Conservation (phyloP, 2,888 invertebrate species). For the Vesta saturnalis region DNA sequence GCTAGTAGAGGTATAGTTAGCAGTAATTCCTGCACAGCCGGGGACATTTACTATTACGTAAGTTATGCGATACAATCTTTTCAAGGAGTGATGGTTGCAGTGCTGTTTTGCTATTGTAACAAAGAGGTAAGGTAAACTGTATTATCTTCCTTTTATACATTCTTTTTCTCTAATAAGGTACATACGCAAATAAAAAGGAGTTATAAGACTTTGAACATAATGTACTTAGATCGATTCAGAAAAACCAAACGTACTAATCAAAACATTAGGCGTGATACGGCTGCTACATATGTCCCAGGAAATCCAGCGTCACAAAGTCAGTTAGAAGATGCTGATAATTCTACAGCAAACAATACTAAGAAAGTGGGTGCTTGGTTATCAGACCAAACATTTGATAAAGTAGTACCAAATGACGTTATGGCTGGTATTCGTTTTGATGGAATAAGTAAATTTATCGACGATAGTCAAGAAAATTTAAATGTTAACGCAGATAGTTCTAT, state of each 20-base stretch:
- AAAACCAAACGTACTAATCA: not conserved
- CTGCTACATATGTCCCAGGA: slow-evolving; percentile 11
- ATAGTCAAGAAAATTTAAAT: slow-evolving; percentile 10
- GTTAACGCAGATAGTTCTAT: not conserved
- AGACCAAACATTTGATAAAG: not conserved
- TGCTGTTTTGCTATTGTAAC: slow-evolving; percentile 74
- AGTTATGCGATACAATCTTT: slow-evolving; percentile 69
- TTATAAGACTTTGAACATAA: slow-evolving; percentile 47
- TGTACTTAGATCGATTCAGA: slow-evolving; percentile 44
- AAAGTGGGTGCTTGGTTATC: slow-evolving; percentile 16
- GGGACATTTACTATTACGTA: slow-evolving; percentile 69
- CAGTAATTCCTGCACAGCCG: slow-evolving; percentile 61
- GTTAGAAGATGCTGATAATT: not conserved
- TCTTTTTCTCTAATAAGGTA: slow-evolving; percentile 44
- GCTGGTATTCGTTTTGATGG: not conserved
- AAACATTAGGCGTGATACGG: slow-evolving; percentile 11
- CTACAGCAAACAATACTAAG: not conserved
- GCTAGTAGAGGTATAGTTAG: slow-evolving; percentile 66
- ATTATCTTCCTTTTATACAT: not conserved
- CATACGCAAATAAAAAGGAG: slow-evolving; percentile 49
- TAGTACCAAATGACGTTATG: not conserved
- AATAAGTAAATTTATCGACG: slow-evolving; percentile 28
- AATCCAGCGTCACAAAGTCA: not conserved
- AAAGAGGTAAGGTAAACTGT: slow-evolving; percentile 63
- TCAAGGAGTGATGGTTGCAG: slow-evolving; percentile 71